These are phyloP conservation scores for Urocolius indicus DNA, from an alignment of 2,113 vertebrate species.

Conservation along the genomic window DNA sequence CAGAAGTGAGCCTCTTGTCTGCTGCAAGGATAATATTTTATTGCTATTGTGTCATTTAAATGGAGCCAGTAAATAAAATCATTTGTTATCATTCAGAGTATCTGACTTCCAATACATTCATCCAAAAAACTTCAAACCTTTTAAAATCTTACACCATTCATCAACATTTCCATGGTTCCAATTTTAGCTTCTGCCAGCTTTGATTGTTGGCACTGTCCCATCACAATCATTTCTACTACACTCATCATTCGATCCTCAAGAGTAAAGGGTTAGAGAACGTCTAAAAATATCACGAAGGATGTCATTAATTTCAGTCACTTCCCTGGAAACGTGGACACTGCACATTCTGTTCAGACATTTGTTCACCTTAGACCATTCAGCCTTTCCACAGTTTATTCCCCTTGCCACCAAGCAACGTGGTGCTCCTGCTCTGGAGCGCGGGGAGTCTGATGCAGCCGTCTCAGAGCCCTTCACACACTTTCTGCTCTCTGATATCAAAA, in stretches of 20 bases:
- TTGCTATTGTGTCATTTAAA: background rate
- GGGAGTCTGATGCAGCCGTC: background rate
- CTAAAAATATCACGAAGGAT: slow-evolving; percentile 45
- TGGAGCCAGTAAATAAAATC: background rate
- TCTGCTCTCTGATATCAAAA: slow-evolving; percentile 44
- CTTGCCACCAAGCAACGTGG: background rate
- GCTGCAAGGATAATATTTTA: background rate
- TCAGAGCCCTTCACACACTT: slow-evolving; percentile 40
- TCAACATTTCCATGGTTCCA: background rate
- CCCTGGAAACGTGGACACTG: background rate
- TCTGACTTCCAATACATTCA: background rate
- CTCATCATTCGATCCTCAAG: background rate
- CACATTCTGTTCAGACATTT: background rate
- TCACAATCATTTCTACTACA: background rate
- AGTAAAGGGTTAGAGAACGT: slow-evolving; percentile 15
- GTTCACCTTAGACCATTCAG: background rate
- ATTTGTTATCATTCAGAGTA: background rate
- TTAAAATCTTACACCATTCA: background rate
- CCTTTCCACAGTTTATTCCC: background rate
- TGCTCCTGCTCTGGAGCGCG: rapidly evolving
- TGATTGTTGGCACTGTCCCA: background rate
- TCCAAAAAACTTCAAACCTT: background rate
- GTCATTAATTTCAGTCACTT: slow-evolving; percentile 40
- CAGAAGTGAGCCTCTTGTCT: background rate
- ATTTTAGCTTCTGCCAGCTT: slow-evolving; percentile 7